Base-by-base conservation (phyloP, 92 coral and sea anemone species). In the Porites cylindrica region DNA sequence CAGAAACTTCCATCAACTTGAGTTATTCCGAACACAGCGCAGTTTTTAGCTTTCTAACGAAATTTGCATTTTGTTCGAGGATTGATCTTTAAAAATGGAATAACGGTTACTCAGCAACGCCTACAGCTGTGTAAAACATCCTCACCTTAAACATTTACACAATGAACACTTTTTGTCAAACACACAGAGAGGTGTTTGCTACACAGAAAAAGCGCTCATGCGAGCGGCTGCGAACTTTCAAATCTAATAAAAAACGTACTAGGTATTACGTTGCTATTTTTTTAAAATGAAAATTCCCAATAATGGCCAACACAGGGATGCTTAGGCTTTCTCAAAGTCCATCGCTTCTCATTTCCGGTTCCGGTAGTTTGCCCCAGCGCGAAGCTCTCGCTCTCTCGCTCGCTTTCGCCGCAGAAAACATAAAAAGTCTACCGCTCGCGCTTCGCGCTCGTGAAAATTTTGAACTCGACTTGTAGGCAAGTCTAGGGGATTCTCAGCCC, bases 121-220 rank as follows among this genome's bases (percentile, higher is more conserved):
- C 32, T 10, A 54, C 89, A 85, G 89, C 89, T 85, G 89, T 85
- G 83, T 77, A 76, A 85, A 85, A 76, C 89, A 76, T 77, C 69
- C 89, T 76, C 77, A 85, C 54, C 69, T 85, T 32, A 43, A 77
- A 85, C 77, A 85, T 66, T 77, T 85, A 68, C 68, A 85, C 47
- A 10, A 16, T 7, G 29, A 61, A 85, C 82, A 66, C 8, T 51
- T 11, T 63, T 54, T 72, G 20, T 70, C 69, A 63, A 56, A 16
- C 21, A 47, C 1, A 9, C 23, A 10, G 0, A 14, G 8, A 17
- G n/a, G 3, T 83, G 14, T 83, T 83, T 73, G 71, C 74, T 7
- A 2, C 9, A 26, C 19, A 61, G 73, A 58, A 8, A 47, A 61
- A 43, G 10, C 2, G 43, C 70, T 17, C 29, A 10, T 6, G 24